phyloP scores from a whole-genome alignment of 1,140 invertebrate genomes.

The Carposina sasakii region DNA sequence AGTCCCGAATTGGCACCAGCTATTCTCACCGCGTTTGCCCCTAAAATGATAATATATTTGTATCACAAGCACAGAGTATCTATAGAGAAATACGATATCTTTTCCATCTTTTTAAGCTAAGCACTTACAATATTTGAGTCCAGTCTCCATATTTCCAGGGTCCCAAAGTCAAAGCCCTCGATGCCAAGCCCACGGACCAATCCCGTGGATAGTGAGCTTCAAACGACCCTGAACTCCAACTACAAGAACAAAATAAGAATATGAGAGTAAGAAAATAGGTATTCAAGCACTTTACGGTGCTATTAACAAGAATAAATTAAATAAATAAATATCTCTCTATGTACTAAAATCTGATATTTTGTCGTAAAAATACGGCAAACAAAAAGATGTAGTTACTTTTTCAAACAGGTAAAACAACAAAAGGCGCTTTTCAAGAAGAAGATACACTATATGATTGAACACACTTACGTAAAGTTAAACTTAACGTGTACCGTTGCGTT shows the following conservation, averaged over 20 bases:
- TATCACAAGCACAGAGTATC: neutral
- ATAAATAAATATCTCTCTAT: neutral
- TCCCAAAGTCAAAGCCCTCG: constrained; percentile 73
- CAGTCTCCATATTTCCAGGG: constrained; percentile 67
- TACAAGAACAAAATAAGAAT: constrained; percentile 32
- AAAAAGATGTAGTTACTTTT: constrained; percentile 12
- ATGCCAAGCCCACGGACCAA: constrained; percentile 64
- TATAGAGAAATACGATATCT: neutral
- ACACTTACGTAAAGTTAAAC: constrained; percentile 65
- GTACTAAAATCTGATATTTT: neutral
- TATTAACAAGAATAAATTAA: neutral
- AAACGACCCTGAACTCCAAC: constrained; percentile 72
- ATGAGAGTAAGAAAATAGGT: neutral
- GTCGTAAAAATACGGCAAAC: neutral
- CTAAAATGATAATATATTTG: constrained; percentile 28
- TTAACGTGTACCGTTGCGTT: constrained; percentile 61
- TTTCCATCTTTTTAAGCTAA: no score
- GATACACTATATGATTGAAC: no score
- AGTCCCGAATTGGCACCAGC: constrained; percentile 50
- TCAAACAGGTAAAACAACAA: no score
- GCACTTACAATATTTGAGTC: constrained; percentile 41
- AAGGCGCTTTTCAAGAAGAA: no score
- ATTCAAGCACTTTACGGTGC: neutral
- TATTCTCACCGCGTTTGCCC: constrained; percentile 36
- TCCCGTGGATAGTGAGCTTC: constrained; percentile 68